Percentiles rank a stretch among this genome's conserved stretches.
These are phyloP conservation scores for Helarctos malayanus DNA, from an alignment of 2,797 vertebrate genomes.

Conservation along the genomic window DNA sequence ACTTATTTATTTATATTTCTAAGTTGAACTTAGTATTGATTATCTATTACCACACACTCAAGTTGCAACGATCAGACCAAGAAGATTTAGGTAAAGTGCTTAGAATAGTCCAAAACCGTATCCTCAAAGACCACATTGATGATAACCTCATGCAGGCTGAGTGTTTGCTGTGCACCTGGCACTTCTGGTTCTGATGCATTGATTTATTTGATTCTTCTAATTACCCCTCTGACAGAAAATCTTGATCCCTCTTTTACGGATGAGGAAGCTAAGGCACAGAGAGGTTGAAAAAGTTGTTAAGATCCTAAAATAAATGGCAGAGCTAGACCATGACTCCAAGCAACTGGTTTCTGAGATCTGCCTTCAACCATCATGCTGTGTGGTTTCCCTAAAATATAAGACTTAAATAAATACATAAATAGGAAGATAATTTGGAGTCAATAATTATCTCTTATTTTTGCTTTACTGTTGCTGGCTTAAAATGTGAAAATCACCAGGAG, in stretches of 20 bases:
- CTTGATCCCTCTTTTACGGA: not conserved
- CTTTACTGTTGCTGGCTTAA: not conserved
- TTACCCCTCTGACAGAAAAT: not conserved
- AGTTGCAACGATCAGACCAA: not conserved
- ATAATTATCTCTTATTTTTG: not conserved
- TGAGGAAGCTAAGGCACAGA: not conserved
- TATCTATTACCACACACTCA: not conserved
- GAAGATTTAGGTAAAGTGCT: not conserved
- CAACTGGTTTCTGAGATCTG: not conserved
- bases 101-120: not conserved
- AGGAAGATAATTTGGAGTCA: not conserved
- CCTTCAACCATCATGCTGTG: not conserved
- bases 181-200: not conserved
- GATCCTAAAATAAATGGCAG: not conserved
- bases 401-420: not conserved
- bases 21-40: not conserved
- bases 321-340: not conserved
- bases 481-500: not conserved
- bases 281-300: not conserved
- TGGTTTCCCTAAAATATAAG: not conserved
- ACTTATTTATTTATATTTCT: not conserved
- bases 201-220: not conserved
- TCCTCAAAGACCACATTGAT: not conserved
- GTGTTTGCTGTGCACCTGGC: not conserved
- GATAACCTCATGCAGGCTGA: not conserved